phyloP scores from a whole-genome alignment of 2,888 invertebrate genomes.

The Idaea straminata region DNA sequence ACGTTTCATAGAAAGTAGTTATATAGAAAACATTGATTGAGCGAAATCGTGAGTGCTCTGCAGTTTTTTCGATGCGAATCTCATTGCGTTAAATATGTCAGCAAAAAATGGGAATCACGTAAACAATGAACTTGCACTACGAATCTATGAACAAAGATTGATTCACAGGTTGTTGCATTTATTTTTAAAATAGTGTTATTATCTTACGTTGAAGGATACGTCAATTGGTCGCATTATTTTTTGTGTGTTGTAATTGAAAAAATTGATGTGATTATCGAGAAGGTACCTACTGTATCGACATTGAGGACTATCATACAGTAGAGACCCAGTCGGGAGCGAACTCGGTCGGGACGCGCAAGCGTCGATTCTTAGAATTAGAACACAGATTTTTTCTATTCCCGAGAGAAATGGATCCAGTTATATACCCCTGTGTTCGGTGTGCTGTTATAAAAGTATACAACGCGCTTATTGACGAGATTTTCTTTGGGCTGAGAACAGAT shows the following conservation, averaged over 20 bases:
- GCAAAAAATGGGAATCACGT: conserved; percentile 48
- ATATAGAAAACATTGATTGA: conserved; percentile 24
- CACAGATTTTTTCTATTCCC: conserved; percentile 4
- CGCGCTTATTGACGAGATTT: conserved; percentile 7
- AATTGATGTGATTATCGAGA: too few relatives aligned
- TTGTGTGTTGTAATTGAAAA: too few relatives aligned
- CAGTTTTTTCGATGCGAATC: conserved; percentile 48
- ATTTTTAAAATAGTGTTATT: conserved; percentile 3
- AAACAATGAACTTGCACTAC: conserved; percentile 66
- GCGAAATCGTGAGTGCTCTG: conserved; percentile 66
- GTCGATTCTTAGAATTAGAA: conserved; percentile 12
- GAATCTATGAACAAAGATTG: conserved; percentile 16
- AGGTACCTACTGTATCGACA: too few relatives aligned
- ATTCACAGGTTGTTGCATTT: conserved; percentile 42
- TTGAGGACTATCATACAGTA: not conserved
- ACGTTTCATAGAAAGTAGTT: conserved; percentile 22
- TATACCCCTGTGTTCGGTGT: conserved; percentile 16
- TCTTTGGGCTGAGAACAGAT: conserved; percentile 5
- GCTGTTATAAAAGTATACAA: conserved; percentile 20
- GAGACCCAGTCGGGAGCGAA: conserved; percentile 31
- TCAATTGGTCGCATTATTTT: conserved; percentile 10
- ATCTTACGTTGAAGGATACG: conserved; percentile 11
- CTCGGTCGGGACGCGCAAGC: conserved; percentile 29
- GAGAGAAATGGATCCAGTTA: conserved; percentile 15
- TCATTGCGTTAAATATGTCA: conserved; percentile 44